A percentile compares a stretch with the other conserved stretches of the same genome.
Conservation (phyloP, 2,797 vertebrate genomes). For the Columba guinea region DNA sequence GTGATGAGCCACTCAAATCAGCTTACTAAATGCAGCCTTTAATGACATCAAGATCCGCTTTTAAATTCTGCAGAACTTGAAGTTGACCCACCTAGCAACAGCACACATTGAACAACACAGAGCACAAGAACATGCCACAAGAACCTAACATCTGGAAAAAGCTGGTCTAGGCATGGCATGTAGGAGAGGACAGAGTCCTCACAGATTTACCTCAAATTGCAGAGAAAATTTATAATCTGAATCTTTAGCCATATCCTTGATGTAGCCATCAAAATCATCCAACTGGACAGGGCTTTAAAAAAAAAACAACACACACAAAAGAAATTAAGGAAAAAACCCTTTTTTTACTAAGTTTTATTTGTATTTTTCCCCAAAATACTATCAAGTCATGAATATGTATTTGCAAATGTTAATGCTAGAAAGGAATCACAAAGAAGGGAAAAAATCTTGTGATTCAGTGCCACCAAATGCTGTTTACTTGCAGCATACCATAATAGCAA, state of each 20-base stretch:
- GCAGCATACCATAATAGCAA: fast-evolving
- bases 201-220: constrained; percentile 90
- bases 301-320: not conserved
- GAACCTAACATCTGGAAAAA: not conserved
- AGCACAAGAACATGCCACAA: not conserved
- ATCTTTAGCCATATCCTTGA: constrained; percentile 97
- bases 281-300: constrained; percentile 88
- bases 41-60: not conserved
- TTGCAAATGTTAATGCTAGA: not conserved
- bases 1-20: not conserved
- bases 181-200: not conserved
- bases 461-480: not conserved
- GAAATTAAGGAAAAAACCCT: not conserved
- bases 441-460: not conserved
- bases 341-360: not conserved
- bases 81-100: not conserved
- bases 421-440: not conserved
- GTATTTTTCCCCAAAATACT: not conserved
- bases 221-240: constrained; percentile 98
- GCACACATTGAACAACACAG: fast-evolving
- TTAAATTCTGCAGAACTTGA: not conserved
- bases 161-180: not conserved
- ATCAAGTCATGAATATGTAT: not conserved
- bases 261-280: constrained; percentile 93
- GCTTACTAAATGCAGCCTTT: not conserved